phyloP scores from a whole-genome alignment of 53 echinoderm and acorn worm species.

The Glandiceps talaboti region DNA sequence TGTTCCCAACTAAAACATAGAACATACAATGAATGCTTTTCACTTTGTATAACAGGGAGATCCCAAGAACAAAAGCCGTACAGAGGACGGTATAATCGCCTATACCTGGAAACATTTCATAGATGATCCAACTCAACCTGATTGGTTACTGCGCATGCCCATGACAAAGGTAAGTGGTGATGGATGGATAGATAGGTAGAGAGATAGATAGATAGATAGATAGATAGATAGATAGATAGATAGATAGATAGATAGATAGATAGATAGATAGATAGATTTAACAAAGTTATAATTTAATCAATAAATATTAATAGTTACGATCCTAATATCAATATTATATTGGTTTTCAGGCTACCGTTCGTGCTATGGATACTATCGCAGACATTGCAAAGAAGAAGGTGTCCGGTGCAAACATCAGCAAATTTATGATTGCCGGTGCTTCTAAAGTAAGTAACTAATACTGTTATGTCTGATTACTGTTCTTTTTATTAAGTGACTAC shows the following conservation, averaged over 20 bases:
- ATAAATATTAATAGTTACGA: too few species aligned
- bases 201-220: too few species aligned
- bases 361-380: background rate
- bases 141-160: conserved; percentile 61
- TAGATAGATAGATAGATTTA: too few species aligned
- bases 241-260: too few species aligned
- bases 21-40: too few species aligned
- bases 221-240: too few species aligned
- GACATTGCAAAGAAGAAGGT: background rate
- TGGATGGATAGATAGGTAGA: too few species aligned
- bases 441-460: background rate
- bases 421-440: background rate
- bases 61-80: conserved; percentile 47
- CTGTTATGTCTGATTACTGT: background rate
- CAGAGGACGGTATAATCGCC: conserved; percentile 70
- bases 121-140: conserved; percentile 42
- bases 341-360: background rate
- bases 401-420: background rate
- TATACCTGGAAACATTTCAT: conserved; percentile 77
- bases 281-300: too few species aligned
- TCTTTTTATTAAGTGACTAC: too few species aligned
- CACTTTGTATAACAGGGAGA: conserved; percentile 43
- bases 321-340: too few species aligned
- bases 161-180: conserved; percentile 58
- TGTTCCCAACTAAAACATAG: too few species aligned